Base-by-base conservation (phyloP, 2,113 vertebrate genomes). In the Dicaeum eximium region DNA sequence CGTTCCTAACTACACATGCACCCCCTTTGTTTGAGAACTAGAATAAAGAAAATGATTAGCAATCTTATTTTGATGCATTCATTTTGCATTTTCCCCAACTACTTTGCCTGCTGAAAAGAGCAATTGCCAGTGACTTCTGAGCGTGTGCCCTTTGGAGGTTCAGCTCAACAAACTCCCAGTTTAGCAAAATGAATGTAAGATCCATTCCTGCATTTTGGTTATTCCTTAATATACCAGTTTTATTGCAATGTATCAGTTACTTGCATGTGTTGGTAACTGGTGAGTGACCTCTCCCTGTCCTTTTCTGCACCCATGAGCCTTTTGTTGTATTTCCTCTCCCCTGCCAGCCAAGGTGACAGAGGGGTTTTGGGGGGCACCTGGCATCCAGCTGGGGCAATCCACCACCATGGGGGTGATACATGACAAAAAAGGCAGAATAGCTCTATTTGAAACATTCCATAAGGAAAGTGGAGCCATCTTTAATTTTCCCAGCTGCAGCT, bases 401-500 rank as follows among this genome's bases (percentile, higher is more conserved):
- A 77, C 11, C 64, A 38, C 31, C 13, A 16, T 0, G 2, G 45
- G 27, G 3, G 27, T 37, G 54, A 20, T 12, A 50, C 0, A 19
- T 51, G 38, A 24, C 1, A 1, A 35, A 81, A 62, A 92, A 66
- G 19, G 44, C 18, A 35, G 13, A 57, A 84, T 2, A 57, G 37
- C 13, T 33, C 53, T 20, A 15, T 14, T 13, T 18, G 44, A 47
- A 47, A 21, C 4, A 48, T 27, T 64, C 54, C 31, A 15, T 38
- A 47, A 83, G 50, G 38, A 16, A 61, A 73, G 42, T 25, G 60
- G 35, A 74, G 8, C 9, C 33, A 38, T 45, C 28, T 67, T 69
- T 30, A 57, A 42, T 56, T 71, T 61, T 86, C 42, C 47, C 37
- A 67, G 51, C 33, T 60, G 21, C 65, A 87, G 53, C 15, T 40